Base-by-base conservation (phyloP, 2,888 invertebrate genomes). In the Sinotaia quadrata region DNA sequence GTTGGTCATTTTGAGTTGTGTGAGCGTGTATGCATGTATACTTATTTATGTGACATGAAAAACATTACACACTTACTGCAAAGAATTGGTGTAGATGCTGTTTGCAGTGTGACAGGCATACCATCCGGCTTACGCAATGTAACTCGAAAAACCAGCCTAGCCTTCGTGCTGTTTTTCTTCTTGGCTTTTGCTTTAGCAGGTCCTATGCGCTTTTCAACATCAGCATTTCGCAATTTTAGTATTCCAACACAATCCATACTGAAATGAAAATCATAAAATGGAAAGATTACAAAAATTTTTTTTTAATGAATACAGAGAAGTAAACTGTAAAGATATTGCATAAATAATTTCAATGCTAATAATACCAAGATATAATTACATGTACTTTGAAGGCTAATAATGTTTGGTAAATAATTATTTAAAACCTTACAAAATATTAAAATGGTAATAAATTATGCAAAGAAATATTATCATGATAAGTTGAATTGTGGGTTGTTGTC, bases 191-290 rank as follows among this genome's bases (percentile, higher is more conserved):
- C 86, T 68, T 82, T 82, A 29, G 82, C 81, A 21, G 85, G 65
- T 59, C 88, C 85, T 73, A 87, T 83, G 72, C 97, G 90, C 87
- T 94, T 94, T 86, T 95, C 95, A 29, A 98, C 97, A 88, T 98
- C 97, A 31, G 97, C 97, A 89, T 97, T 97, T 77, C 97, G 92
- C 87, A 89, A 75, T 73, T 90, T 98, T 75, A 98, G 90, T 81
- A 98, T 98, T 18, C 98, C 98, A 69, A 98, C 97, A 90, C 98
- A 98, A 90, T 98, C 98, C 87, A 98, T 95, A 54, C 91, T 91
- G 81, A 34, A 81, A 75, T 61, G 33, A 33, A 59, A 59, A 15
- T n/a, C n/a, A n/a, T n/a, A n/a, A n/a, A n/a, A n/a, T n/a, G n/a
- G n/a, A n/a, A n/a, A n/a, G n/a, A n/a, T n/a, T n/a, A n/a, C n/a